Percentiles rank a stretch among this genome's conserved stretches.
Conservation (phyloP, 1,140 invertebrate species). For the Bacillus rossius region DNA sequence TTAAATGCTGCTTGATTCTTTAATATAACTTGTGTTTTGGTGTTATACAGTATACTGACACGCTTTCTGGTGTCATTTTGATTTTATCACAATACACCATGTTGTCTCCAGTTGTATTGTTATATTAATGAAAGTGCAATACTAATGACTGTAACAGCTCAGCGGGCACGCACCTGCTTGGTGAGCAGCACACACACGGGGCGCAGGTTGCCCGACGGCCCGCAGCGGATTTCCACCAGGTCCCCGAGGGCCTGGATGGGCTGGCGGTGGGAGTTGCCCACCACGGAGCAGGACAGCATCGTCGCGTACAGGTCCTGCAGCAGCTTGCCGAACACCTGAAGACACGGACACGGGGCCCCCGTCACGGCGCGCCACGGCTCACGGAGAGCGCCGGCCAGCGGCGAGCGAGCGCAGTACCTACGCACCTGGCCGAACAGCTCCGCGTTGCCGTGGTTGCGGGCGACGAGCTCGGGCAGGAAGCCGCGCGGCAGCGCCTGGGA, state of each 20-base stretch:
- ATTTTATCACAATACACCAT: no score
- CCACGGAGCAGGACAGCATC: conserved; percentile 63
- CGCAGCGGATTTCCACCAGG: conserved; percentile 62
- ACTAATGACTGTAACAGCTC: no score
- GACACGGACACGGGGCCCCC: no score
- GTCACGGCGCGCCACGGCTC: no score
- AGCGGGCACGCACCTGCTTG: conserved; percentile 36
- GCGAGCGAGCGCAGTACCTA: no score
- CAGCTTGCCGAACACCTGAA: conserved; percentile 62
- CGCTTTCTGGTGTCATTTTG: no score
- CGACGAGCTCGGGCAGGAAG: conserved; percentile 59
- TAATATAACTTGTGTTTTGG: no score
- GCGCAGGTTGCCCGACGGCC: conserved; percentile 47
- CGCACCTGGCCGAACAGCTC: conserved; percentile 49
- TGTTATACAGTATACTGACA: no score
- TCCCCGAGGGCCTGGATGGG: conserved; percentile 61
- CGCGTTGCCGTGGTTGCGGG: conserved; percentile 47
- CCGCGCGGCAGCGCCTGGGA: conserved; percentile 58
- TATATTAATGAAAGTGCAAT: no score
- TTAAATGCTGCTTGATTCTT: no score
- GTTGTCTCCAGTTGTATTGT: no score
- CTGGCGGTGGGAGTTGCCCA: conserved; percentile 62
- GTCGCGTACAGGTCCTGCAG: conserved; percentile 59
- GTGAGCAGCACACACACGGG: conserved; percentile 76
- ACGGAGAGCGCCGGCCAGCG: background rate